Base-by-base conservation (phyloP, 2,888 invertebrate genomes). In the Pristionchus exspectatus region DNA sequence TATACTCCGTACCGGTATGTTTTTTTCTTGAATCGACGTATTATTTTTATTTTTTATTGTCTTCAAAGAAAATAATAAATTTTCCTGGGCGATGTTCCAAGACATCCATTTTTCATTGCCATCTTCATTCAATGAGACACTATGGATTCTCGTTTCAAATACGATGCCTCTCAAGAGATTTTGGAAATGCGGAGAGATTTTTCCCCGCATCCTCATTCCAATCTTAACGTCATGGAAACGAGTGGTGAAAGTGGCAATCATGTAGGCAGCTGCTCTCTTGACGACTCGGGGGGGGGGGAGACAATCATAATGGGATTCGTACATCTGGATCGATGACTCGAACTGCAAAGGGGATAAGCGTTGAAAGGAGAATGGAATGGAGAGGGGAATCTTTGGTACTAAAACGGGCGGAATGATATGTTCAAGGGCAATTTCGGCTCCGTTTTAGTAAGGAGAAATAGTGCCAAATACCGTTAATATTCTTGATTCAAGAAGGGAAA, bases 1-100 rank as follows among this genome's bases (percentile, higher is more conserved):
- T 85, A 24, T 85, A 85, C 38, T 30, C 59, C 5, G 59, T 59
- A 18, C 84, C 84, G 59, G 84, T 85, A 12, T 16, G 59, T 9
- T 33, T 5, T n/a, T 63, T 24, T 3, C 2, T 18, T 59, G 21
- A 24, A 10, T 59, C 56, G 3, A n/a, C n/a, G n/a, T n/a, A n/a
- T 38, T 38, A 38, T 38, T 38, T 38, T 38, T 5, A 38, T 38
- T 38, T 38, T 38, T 38, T 38, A 38, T 38, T 38, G 38, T 38
- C 38, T 38, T 38, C 38, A 38, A 38, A 38, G 38, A 38, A 38
- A 38, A 59, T 21, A 21, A 59, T 59, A 16, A 16, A 24, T 3
- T 59, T 21, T 18, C 21, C 5, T 59, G 59, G 7, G 2, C 12
- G 7, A 56, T 56, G 2, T 12, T 59, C 59, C 7, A 59, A 21